phyloP scores from a whole-genome alignment of 2,797 vertebrate genomes.

The Sphenodon punctatus region DNA sequence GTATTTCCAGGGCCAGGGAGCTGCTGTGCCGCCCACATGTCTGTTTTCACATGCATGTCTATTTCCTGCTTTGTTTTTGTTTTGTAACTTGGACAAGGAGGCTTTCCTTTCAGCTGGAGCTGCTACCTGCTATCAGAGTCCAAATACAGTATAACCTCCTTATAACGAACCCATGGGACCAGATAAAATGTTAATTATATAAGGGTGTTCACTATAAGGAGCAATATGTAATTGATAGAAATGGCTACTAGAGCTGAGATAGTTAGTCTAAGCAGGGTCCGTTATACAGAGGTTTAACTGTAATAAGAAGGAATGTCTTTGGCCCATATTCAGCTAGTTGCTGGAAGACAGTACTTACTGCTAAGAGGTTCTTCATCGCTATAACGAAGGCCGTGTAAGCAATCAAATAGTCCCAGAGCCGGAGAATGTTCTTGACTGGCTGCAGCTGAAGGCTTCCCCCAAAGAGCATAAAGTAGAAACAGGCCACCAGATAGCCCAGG shows the following conservation, averaged over 20 bases:
- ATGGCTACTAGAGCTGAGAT: too few species aligned
- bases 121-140: background rate
- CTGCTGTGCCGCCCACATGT: too few species aligned
- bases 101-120: background rate
- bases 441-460: constrained; percentile 79
- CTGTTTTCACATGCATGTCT: too few species aligned
- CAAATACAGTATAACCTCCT: too few species aligned
- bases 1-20: too few species aligned
- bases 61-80: too few species aligned
- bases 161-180: too few species aligned
- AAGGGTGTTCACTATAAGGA: too few species aligned
- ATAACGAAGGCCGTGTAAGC: constrained; percentile 79
- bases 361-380: constrained; percentile 78
- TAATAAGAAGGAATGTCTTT: background rate
- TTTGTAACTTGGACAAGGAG: background rate
- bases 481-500: constrained; percentile 80
- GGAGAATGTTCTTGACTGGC: constrained; percentile 75
- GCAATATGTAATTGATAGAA: too few species aligned
- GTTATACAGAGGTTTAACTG: too few species aligned
- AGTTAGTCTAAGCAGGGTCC: too few species aligned
- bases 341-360: constrained; percentile 49
- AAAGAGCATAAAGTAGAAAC: constrained; percentile 83
- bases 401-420: constrained; percentile 79
- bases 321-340: background rate
- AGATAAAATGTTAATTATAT: too few species aligned